These are phyloP conservation scores for Tarsius wallacei DNA, from an alignment of 2,797 vertebrate species.

Conservation along the genomic window DNA sequence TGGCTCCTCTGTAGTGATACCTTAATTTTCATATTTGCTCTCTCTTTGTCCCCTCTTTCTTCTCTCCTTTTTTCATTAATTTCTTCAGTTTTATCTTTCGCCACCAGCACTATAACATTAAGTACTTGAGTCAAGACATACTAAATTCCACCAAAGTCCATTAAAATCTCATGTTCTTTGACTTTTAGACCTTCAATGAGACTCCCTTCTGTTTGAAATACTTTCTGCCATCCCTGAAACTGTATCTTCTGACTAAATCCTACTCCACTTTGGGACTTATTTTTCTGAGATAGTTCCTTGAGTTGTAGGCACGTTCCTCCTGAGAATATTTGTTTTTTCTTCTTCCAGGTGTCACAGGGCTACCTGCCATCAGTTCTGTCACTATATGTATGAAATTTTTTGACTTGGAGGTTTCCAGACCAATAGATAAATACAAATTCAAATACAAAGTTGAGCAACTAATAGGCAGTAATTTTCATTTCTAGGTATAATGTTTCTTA, in stretches of 20 bases:
- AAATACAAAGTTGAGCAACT: background rate
- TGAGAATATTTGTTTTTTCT: background rate
- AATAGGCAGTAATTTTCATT: background rate
- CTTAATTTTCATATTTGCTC: background rate
- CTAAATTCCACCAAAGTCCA: background rate
- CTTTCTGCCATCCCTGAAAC: background rate
- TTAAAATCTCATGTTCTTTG: background rate
- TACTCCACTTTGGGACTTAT: background rate
- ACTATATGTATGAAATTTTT: background rate
- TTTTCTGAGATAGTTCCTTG: background rate
- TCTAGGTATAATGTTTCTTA: background rate
- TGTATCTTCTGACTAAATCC: background rate
- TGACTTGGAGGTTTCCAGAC: background rate
- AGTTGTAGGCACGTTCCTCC: background rate
- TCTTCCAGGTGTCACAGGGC: background rate
- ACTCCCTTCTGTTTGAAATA: background rate
- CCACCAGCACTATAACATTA: background rate
- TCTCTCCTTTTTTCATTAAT: too few relatives aligned
- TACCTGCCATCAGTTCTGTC: background rate
- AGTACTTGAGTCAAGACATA: background rate
- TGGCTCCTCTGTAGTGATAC: too few relatives aligned
- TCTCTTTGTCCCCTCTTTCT: too few relatives aligned
- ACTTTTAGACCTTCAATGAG: background rate
- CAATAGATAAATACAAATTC: background rate
- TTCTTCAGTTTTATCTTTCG: background rate